A percentile compares a stretch with the other conserved stretches of the same genome.
Evolutionary conservation across 2,113 vertebrate species (phyloP).

Genomic region (Eurypyga helias): DNA sequence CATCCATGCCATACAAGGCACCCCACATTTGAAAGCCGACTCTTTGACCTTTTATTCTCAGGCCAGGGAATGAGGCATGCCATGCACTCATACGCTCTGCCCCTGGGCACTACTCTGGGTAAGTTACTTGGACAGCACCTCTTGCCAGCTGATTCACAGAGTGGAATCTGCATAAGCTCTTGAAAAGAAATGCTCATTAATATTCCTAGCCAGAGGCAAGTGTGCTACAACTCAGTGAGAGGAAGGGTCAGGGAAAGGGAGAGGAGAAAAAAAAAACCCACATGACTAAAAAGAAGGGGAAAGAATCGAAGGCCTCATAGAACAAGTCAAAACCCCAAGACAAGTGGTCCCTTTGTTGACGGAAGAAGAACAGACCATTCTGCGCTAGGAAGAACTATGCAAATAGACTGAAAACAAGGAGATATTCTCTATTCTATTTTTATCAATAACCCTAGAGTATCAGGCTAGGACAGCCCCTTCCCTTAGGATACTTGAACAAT

Average conservation of each 20-base stretch:
- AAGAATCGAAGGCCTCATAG: conserved; percentile 50
- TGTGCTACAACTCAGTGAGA: conserved; percentile 53
- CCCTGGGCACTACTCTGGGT: conserved; percentile 35
- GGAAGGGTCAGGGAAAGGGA: conserved; percentile 16
- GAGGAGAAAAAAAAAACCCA: neutral
- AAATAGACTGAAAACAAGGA: conserved; percentile 54
- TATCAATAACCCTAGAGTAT: conserved; percentile 42
- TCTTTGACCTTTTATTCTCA: conserved; percentile 59
- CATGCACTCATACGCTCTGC: neutral
- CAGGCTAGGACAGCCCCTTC: neutral
- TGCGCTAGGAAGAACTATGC: conserved; percentile 31
- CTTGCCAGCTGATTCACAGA: conserved; percentile 56
- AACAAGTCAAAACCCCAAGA: conserved; percentile 42
- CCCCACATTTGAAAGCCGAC: neutral
- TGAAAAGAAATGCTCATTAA: conserved; percentile 68
- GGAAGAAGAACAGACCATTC: conserved; percentile 43
- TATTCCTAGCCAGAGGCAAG: conserved; percentile 68
- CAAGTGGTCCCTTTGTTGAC: conserved; percentile 56
- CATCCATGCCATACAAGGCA: conserved; percentile 4
- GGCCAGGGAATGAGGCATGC: conserved; percentile 18
- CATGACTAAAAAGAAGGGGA: neutral
- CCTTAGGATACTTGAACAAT: neutral
- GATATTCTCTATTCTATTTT: conserved; percentile 61
- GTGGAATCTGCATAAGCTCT: conserved; percentile 60
- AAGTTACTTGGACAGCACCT: conserved; percentile 54